Percentiles rank a stretch among this genome's conserved stretches.
Conservation (phyloP, 1,140 invertebrate species). For the Lepidurus arcticus region DNA sequence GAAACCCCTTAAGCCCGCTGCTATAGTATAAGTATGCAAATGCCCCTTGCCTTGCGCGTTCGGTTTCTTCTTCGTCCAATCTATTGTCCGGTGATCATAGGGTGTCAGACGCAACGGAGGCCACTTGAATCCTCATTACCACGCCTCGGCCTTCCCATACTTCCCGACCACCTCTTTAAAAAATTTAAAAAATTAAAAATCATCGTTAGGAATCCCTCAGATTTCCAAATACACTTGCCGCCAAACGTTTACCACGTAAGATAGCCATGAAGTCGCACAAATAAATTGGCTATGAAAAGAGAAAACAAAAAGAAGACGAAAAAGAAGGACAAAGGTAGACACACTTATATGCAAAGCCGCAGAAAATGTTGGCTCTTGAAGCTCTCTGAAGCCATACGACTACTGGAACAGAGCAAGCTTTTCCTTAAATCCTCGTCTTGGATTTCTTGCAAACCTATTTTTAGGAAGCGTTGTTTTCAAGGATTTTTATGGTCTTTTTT, state of each 20-base stretch:
- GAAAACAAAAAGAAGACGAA: too few species aligned
- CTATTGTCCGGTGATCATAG: conserved; percentile 21
- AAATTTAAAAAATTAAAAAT: too few species aligned
- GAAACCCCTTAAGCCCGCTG: background rate
- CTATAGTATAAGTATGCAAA: conserved; percentile 1
- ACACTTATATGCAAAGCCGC: background rate
- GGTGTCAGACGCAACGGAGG: conserved; percentile 20
- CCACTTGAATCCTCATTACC: conserved; percentile 21
- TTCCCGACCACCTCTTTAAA: background rate
- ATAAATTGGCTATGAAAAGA: too few species aligned
- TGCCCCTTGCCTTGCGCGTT: background rate
- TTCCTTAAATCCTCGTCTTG: background rate
- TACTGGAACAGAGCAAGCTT: background rate
- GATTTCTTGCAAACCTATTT: conserved; percentile 14
- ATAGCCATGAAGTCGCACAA: background rate
- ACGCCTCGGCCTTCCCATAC: conserved; percentile 1
- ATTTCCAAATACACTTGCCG: background rate
- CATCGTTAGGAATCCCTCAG: background rate
- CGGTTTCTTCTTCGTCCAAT: background rate
- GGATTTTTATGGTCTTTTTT: background rate
- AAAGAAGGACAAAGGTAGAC: background rate
- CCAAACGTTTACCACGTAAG: background rate
- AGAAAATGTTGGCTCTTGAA: background rate
- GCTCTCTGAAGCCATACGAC: background rate
- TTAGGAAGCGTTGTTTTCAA: conserved; percentile 8